Conservation (phyloP, 1,140 invertebrate species). For the Zaprionus camerounensis region DNA sequence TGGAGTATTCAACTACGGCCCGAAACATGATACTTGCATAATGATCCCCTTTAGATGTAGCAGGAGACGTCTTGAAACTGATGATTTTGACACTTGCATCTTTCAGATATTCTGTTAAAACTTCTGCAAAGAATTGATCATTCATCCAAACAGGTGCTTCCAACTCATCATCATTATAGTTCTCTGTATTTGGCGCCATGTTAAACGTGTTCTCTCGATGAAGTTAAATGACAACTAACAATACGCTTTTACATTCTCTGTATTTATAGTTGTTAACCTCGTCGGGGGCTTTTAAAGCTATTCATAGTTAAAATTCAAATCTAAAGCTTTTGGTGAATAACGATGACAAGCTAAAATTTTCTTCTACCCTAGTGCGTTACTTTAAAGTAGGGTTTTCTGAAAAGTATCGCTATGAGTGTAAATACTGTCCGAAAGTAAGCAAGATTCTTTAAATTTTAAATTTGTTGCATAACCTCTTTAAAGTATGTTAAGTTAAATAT, state of each 20-base stretch:
- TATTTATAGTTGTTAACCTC: neutral
- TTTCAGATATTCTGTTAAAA: conserved; percentile 37
- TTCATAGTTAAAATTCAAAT: neutral
- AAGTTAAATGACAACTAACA: neutral
- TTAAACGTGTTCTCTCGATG: neutral
- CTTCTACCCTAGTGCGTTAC: neutral
- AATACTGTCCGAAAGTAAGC: too few species aligned
- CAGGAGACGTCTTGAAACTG: conserved; percentile 48
- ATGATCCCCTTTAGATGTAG: conserved; percentile 68
- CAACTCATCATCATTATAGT: conserved; percentile 62
- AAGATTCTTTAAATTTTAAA: too few species aligned
- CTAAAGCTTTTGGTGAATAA: neutral
- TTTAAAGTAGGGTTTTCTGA: too few species aligned
- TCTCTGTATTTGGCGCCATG: conserved; percentile 35
- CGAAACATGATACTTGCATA: conserved; percentile 76
- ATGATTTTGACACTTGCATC: conserved; percentile 30
- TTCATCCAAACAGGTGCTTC: conserved; percentile 63
- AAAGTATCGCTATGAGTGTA: too few species aligned
- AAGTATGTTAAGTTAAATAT: too few species aligned
- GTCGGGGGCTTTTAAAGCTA: neutral
- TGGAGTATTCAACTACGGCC: conserved; percentile 28
- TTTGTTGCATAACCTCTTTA: too few species aligned
- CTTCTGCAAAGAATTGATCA: conserved; percentile 47
- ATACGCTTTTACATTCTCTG: neutral
- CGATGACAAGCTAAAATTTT: neutral